These are phyloP conservation scores for Lycaena phlaeas DNA, from an alignment of 2,888 invertebrate species.

Conservation along the genomic window DNA sequence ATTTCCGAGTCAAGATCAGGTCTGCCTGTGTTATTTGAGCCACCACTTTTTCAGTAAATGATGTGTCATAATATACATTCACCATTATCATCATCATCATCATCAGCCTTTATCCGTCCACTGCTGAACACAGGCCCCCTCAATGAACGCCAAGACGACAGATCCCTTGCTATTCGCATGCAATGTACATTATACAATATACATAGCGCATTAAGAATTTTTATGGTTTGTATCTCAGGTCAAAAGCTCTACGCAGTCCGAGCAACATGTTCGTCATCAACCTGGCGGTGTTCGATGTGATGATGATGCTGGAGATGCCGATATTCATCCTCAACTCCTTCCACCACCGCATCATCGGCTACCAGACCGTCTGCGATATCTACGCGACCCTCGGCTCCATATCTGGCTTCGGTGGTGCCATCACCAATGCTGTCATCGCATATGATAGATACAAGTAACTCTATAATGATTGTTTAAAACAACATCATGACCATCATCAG, in stretches of 20 bases:
- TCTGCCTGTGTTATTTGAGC: too few species aligned
- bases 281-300: constrained; percentile 78
- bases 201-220: too few species aligned
- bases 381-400: constrained; percentile 76
- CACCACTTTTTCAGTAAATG: too few species aligned
- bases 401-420: constrained; percentile 80
- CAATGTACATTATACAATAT: too few species aligned
- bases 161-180: too few species aligned
- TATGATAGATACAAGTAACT: constrained; percentile 78
- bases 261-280: constrained; percentile 82
- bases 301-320: constrained; percentile 81
- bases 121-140: too few species aligned
- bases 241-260: constrained; percentile 79
- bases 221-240: constrained; percentile 63
- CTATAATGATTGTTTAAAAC: background rate
- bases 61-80: too few species aligned
- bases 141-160: too few species aligned
- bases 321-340: constrained; percentile 76
- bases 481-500: too few species aligned
- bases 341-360: constrained; percentile 73
- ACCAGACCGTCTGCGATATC: constrained; percentile 77
- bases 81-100: too few species aligned
- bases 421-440: constrained; percentile 80
- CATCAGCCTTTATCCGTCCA: too few species aligned
- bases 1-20: too few species aligned